phyloP scores from a whole-genome alignment of 2,888 invertebrate species.

The Drosophila diplacantha region DNA sequence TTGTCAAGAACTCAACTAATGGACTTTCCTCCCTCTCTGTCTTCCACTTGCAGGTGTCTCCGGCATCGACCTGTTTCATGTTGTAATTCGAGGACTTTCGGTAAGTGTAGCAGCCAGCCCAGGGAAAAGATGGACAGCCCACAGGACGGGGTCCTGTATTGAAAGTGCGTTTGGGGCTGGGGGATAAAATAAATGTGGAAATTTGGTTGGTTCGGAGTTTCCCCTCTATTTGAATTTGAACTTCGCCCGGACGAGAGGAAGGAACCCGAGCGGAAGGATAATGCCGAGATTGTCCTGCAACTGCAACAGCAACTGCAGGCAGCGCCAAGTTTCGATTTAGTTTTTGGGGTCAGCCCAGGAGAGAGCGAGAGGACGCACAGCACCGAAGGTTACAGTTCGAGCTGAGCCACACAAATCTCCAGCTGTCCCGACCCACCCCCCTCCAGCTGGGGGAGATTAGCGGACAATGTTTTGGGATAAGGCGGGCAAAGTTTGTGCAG shows the following conservation, averaged over 20 bases:
- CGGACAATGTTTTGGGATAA: constrained; percentile 26
- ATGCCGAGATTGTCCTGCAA: constrained; percentile 30
- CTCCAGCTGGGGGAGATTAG: constrained; percentile 15
- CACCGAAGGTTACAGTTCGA: constrained; percentile 15
- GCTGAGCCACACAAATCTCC: constrained; percentile 25
- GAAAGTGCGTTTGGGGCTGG: neutral
- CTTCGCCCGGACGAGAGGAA: constrained; percentile 1
- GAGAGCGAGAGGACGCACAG: neutral
- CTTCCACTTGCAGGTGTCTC: constrained; percentile 58
- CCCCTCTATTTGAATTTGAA: constrained; percentile 17
- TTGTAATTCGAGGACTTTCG: constrained; percentile 66
- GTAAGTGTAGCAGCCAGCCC: constrained; percentile 45
- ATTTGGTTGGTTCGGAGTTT: constrained; percentile 5
- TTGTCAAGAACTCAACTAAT: constrained; percentile 39
- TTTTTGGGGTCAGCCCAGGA: constrained; percentile 26
- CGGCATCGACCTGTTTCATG: constrained; percentile 64
- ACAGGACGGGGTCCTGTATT: constrained; percentile 8
- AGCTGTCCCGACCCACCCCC: neutral
- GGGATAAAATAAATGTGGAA: constrained; percentile 13
- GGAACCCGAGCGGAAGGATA: constrained; percentile 20
- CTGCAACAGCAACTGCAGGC: constrained; percentile 10
- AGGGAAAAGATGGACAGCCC: neutral
- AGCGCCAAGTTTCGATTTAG: constrained; percentile 33
- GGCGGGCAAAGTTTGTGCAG: constrained; percentile 13
- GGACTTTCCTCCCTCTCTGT: constrained; percentile 4